Percentiles rank a stretch among this genome's conserved stretches.
phyloP scores from a whole-genome alignment of 2,113 vertebrate species.

The Spea bombifrons region DNA sequence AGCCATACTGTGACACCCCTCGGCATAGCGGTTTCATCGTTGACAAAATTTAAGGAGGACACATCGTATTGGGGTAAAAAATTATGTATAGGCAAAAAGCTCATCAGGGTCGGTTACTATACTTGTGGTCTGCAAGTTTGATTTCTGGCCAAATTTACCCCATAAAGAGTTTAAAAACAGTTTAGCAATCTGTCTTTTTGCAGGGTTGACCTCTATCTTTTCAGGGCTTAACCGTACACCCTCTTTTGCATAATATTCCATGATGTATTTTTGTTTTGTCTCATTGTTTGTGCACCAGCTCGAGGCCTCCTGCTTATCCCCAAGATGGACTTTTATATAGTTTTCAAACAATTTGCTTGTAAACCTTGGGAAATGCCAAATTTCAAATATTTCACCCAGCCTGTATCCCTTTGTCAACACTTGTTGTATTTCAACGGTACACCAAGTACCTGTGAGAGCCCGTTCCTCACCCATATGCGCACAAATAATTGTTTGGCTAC shows the following conservation, averaged over 20 bases:
- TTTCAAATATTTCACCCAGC: background rate
- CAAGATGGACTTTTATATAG: background rate
- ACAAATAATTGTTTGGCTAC: background rate
- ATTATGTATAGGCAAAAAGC: background rate
- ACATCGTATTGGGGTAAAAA: background rate
- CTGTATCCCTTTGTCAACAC: too few species aligned
- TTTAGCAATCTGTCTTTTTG: background rate
- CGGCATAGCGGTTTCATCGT: background rate
- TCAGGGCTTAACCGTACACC: background rate
- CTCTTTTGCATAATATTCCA: background rate
- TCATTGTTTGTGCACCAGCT: background rate
- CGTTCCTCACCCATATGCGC: background rate
- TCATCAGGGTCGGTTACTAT: background rate
- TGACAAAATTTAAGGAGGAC: background rate
- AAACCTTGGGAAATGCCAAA: background rate
- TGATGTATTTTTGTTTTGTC: background rate
- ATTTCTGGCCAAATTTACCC: constrained; percentile 7
- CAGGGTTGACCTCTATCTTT: background rate
- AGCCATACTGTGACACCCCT: background rate
- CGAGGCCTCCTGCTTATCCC: background rate
- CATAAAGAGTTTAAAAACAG: constrained; percentile 1
- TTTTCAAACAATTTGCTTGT: background rate
- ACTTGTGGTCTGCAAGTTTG: background rate
- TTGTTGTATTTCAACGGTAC: too few species aligned
- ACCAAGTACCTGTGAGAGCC: background rate